Base-by-base conservation (phyloP, 92 coral and sea anemone genomes). In the Pocillopora meandrina region DNA sequence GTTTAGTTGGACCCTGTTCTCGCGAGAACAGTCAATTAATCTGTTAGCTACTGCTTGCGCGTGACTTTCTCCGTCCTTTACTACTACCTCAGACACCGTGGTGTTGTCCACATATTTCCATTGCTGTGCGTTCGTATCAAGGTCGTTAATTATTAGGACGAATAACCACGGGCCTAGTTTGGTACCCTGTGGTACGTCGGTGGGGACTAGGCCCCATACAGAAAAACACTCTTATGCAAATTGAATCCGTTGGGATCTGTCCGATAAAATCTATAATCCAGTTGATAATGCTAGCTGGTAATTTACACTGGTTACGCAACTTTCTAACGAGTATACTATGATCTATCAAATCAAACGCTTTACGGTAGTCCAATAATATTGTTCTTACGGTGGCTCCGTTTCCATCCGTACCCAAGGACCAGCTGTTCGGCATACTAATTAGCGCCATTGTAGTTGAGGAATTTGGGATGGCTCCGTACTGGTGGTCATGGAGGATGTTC, bases 241-340 rank as follows among this genome's bases (percentile, higher is more conserved):
- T 61, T 61, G 0, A 61, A 61, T 61, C 65, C 65, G 18, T 1
- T 61, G 65, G 65, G 17, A 61, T 61, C 65, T 61, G n/a, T 61
- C 65, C 65, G 65, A 61, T 61, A 13, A 61, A 61, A 60, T 61
- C 65, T 61, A 61, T 13, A 61, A 61, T 12, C 65, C 17, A 61
- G 17, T 61, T 61, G 17, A 3, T 12, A 61, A 61, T 47, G 76
- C 76, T 34, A 36, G 76, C 76, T 71, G 76, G 57, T 71, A 71
- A 71, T 71, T 71, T 71, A 71, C 56, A 71, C 76, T 71, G 76
- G 76, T 71, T 71, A 71, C n/a, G 76, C 76, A 71, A 71, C 76
- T 33, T 71, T 71, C 76, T 71, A 71, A 47, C 60, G 57, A 71
- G 76, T 71, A 71, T 71, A 71, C 76, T 71, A 33, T 42, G 19